Evolutionary conservation across 2,888 invertebrate species (phyloP).

Genomic region (Agriopis leucophaearia): DNA sequence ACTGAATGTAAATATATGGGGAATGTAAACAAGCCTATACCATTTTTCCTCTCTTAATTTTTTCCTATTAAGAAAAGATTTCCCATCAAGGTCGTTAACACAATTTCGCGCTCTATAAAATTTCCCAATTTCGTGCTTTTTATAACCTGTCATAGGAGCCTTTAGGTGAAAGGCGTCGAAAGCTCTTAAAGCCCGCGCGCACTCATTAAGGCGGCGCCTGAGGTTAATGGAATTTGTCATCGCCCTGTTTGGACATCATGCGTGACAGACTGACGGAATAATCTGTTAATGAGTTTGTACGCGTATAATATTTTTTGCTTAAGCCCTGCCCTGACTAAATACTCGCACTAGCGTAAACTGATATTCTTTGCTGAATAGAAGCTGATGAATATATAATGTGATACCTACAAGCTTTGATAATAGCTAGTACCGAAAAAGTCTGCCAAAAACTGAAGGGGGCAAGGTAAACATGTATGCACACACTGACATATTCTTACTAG

Average conservation of each 20-base stretch:
- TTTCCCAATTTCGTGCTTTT: conserved; percentile 17
- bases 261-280: conserved; percentile 48
- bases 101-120: conserved; percentile 13
- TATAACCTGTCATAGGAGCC: conserved; percentile 16
- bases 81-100: conserved; percentile 1
- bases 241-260: conserved; percentile 41
- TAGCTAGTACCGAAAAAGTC: no score
- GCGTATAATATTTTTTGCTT: conserved; percentile 1
- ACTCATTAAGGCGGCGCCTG: conserved; percentile 47
- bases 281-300: conserved; percentile 34
- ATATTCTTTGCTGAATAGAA: no score
- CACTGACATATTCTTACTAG: no score
- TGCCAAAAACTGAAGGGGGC: no score
- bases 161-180: conserved; percentile 43
- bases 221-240: conserved; percentile 55
- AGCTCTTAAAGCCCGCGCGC: conserved; percentile 48
- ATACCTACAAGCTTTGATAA: no score
- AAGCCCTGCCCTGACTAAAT: neutral
- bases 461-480: no score
- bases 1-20: no score
- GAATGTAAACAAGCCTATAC: neutral
- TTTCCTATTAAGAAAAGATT: conserved; percentile 1
- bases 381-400: no score
- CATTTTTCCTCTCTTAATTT: neutral
- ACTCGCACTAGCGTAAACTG: neutral